These are phyloP conservation scores for Ochlodes sylvanus DNA, from an alignment of 2,888 invertebrate genomes.

Conservation along the genomic window DNA sequence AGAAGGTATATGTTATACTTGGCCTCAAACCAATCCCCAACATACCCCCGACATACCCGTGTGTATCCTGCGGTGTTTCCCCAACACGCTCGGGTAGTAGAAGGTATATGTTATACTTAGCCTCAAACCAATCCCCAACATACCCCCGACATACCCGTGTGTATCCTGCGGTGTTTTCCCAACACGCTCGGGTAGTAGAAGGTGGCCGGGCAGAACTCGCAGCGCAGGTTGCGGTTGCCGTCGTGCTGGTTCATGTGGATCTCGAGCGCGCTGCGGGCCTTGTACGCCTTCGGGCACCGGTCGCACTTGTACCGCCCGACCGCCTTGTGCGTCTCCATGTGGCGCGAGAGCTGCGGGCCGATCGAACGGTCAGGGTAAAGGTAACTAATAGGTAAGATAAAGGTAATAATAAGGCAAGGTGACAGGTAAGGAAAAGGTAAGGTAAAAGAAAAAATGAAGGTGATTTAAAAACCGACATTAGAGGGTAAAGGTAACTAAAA, in stretches of 20 bases:
- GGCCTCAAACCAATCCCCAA: too few relatives aligned
- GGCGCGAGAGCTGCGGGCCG: slow-evolving; percentile 52
- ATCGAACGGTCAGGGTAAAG: neutral
- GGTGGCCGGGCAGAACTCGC: slow-evolving; percentile 69
- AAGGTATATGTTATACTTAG: too few relatives aligned
- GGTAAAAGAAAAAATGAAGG: neutral
- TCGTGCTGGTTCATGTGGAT: slow-evolving; percentile 67
- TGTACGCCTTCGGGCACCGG: slow-evolving; percentile 62
- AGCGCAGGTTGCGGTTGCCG: slow-evolving; percentile 64
- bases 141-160: slow-evolving; percentile 81
- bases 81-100: slow-evolving; percentile 62
- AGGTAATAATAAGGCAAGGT: neutral
- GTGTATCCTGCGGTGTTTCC: slow-evolving; percentile 74
- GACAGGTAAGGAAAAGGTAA: neutral
- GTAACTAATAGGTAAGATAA: neutral
- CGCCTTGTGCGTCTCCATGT: slow-evolving; percentile 56
- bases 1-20: too few relatives aligned
- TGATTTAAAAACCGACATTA: too few relatives aligned
- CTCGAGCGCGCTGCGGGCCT: slow-evolving; percentile 45
- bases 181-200: slow-evolving; percentile 68
- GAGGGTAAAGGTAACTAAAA: neutral
- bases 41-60: too few relatives aligned
- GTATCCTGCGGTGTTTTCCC: slow-evolving; percentile 71
- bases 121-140: too few relatives aligned
- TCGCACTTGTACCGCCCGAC: slow-evolving; percentile 54